Evolutionary conservation across 2,888 invertebrate genomes (phyloP).

Genomic region (Microctonus hyperodae): DNA sequence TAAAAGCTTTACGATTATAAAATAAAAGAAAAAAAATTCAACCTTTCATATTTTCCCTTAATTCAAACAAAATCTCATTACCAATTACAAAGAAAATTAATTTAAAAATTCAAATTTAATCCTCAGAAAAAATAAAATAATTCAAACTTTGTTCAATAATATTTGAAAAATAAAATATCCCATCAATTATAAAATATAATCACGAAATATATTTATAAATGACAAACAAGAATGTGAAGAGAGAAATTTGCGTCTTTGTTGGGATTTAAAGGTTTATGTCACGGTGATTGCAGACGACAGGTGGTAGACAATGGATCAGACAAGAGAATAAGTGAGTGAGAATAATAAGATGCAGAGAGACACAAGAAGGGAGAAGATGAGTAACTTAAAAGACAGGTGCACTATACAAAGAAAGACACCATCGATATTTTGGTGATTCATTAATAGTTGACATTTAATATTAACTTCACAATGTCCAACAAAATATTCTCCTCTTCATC

Average conservation of each 20-base stretch:
- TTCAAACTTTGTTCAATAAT: no score
- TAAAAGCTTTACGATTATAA: neutral
- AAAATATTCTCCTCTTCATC: neutral
- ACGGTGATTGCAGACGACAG: slow-evolving; percentile 10
- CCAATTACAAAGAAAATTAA: no score
- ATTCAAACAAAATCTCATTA: no score
- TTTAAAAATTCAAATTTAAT: no score
- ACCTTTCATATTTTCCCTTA: no score
- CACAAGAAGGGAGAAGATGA: no score
- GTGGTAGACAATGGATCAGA: slow-evolving; percentile 1
- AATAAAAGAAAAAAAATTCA: neutral
- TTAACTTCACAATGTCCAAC: neutral
- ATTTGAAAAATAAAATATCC: no score
- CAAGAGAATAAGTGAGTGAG: neutral
- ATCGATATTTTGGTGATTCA: neutral
- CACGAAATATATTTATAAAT: no score
- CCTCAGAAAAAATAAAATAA: no score
- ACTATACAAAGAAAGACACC: neutral
- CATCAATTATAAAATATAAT: neutral
- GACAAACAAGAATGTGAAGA: no score
- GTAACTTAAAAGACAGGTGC: neutral
- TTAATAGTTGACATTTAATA: neutral
- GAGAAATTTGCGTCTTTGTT: no score
- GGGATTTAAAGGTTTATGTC: no score
- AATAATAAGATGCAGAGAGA: neutral